Conservation (phyloP, 2,113 vertebrate genomes). For the Cathartes aura region DNA sequence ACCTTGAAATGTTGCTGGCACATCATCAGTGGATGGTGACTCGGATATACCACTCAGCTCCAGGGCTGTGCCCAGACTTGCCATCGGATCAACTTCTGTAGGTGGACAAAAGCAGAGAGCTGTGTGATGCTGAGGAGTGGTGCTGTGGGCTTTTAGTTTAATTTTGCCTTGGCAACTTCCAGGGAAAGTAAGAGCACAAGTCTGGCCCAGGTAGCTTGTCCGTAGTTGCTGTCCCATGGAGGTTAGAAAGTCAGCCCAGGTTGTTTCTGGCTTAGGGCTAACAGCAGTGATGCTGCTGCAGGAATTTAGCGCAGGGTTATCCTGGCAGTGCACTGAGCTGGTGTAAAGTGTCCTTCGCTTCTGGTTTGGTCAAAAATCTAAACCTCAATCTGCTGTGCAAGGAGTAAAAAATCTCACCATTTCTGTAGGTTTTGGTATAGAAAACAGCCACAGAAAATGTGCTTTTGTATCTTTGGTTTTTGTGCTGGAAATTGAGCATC, state of each 20-base stretch:
- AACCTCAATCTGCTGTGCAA: not conserved
- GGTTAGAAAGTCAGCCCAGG: not conserved
- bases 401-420: not conserved
- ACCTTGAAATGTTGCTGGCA: not conserved
- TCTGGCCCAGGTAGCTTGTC: not conserved
- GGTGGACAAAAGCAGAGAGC: not conserved
- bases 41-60: accelerated
- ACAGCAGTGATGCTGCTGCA: not conserved
- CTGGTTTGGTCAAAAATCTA: not conserved
- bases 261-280: not conserved
- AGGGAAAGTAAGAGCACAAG: not conserved
- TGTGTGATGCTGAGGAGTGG: not conserved
- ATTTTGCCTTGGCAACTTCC: not conserved
- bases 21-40: not conserved
- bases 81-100: not conserved
- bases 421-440: not conserved
- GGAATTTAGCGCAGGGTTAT: not conserved
- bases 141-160: not conserved
- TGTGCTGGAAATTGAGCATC: not conserved
- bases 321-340: not conserved
- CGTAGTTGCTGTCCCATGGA: not conserved
- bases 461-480: not conserved
- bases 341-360: not conserved
- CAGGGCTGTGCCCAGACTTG: not conserved
- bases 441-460: not conserved